Evolutionary conservation across 2,888 invertebrate species (phyloP), one percentile per base, ranked within the genome.

Genomic region (Chrysopilus asiliformis): DNA sequence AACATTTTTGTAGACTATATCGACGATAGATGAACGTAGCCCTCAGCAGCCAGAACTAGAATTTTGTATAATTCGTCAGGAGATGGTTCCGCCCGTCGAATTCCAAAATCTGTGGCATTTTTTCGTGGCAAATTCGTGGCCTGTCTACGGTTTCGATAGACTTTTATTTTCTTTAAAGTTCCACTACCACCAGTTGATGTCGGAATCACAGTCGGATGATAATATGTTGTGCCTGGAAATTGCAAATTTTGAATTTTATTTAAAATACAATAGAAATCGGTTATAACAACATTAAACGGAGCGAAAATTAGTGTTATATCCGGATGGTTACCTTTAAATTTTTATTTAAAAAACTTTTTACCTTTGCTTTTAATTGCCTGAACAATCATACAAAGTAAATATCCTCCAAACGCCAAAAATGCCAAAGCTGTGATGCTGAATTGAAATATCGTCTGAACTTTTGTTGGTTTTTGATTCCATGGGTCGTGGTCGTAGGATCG

Each of bases 331-430:
- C n/a, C 29, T 26, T 22, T 20, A 29, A 15, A 15, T n/a, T n/a
- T n/a, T n/a, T n/a, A n/a, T n/a, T n/a, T n/a, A n/a, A n/a, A 53
- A 43, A n/a, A n/a, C n/a, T 55, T 56, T 16, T 52, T 64, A 44
- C 69, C 68, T 53, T 80, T 81, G 14, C 72, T 69, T 51, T 74
- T 77, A 35, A 84, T 71, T 1, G 81, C 79, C 49, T 80, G 77
- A 17, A 83, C 76, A 34, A 85, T 75, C 31, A 86, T 63, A 48
- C 83, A 82, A 2, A 86, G 55, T 14, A 87, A 60, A 53, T 87
- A 87, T 2, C 85, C 86, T 1, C 84, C 86, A 50, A 87, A 87
- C 0, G 86, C 86, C 6, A 86, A 60, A 60, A 86, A 86, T 0
- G 86, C 78, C 35, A 86, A 59, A 0, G 82, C 74, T 0, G 85